Base-by-base conservation (phyloP, 2,888 invertebrate species). In the Cheilosia vulpina region DNA sequence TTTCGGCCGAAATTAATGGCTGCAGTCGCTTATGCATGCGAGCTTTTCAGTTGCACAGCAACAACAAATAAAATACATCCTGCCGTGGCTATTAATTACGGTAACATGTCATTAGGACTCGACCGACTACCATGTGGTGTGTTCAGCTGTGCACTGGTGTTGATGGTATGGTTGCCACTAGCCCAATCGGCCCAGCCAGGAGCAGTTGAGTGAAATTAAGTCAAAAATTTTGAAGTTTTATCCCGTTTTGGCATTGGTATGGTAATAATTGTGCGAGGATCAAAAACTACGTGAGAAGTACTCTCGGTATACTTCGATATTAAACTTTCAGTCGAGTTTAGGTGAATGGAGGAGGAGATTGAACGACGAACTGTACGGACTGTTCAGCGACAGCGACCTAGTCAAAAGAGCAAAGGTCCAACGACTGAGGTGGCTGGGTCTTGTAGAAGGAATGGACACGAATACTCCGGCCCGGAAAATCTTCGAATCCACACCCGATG, bases 51-150 rank as follows among this genome's bases (percentile, higher is more conserved):
- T 75, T 52, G 69, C 45, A 63, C 50, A 17, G 43, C 76, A 79
- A 69, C 68, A 84, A 65, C 73, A 75, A 79, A 73, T 79, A 79
- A 85, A 85, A 75, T 76, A 77, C 81, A 85, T 85, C 81, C 81
- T 85, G 85, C 68, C 81, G 77, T 72, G 85, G 77, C 81, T 76
- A 85, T 85, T 85, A 85, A 85, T 85, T 81, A 85, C 81, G 76
- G 71, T 57, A 85, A 85, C 85, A 85, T 85, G 77, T 72, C 85
- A 85, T 85, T 81, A 85, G 72, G 81, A 85, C 62, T 52, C 60
- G 50, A 65, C 47, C 47, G 62, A 69, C 83, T 79, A 68, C 79
- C 73, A 73, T 73, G 78, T 69, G 58, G 66, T 69, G 66, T 62
- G 60, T 57, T 19, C 55, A 60, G 73, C 31, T 68, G 55, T 65